Conservation (phyloP, 2,113 vertebrate species). For the Hemichromis elongatus region DNA sequence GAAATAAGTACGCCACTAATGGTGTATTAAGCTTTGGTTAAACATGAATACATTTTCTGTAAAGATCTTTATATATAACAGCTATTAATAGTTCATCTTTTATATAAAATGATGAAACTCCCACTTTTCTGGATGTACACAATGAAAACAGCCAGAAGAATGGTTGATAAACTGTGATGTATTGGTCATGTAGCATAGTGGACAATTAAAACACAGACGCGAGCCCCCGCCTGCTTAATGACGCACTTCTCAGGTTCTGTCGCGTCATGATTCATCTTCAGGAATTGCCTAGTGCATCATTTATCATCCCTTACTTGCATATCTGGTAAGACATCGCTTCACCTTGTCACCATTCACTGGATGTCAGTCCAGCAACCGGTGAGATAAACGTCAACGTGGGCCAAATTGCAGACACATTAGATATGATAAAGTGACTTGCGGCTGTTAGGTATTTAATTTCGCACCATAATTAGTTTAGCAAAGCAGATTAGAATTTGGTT, state of each 20-base stretch:
- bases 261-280: background rate
- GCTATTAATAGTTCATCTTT: background rate
- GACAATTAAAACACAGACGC: background rate
- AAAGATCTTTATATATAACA: background rate
- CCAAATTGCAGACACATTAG: background rate
- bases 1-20: background rate
- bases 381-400: slow-evolving; percentile 5
- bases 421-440: slow-evolving; percentile 1
- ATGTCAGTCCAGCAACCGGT: background rate
- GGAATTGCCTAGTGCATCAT: background rate
- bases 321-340: background rate
- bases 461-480: background rate
- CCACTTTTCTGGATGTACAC: background rate
- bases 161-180: background rate
- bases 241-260: background rate
- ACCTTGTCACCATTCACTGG: background rate
- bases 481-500: slow-evolving; percentile 1
- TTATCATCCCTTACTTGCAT: background rate
- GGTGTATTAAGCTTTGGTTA: background rate
- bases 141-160: background rate
- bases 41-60: background rate
- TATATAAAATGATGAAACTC: background rate
- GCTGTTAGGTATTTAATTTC: background rate
- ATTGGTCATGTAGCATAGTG: background rate
- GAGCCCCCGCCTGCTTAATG: background rate